A percentile compares a stretch with the other conserved stretches of the same genome.
phyloP scores from a whole-genome alignment of 2,888 invertebrate genomes.

The Didymodactylos carnosus region DNA sequence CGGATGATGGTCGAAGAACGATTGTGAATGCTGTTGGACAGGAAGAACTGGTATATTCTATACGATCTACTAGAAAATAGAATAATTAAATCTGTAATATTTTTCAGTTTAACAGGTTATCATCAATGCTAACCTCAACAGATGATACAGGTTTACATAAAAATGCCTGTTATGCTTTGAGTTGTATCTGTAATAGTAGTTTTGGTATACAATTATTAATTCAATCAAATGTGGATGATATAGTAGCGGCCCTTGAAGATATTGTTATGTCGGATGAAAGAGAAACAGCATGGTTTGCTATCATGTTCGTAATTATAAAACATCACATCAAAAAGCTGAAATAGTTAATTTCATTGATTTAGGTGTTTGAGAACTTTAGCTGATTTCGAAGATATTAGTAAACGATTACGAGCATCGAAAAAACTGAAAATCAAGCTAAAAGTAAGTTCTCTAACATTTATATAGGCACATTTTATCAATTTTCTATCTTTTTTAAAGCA shows the following conservation, averaged over 20 bases:
- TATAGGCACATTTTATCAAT: too few species aligned
- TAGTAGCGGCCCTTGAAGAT: conserved; percentile 22
- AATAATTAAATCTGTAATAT: background rate
- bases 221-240: background rate
- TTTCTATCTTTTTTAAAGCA: too few species aligned
- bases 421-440: background rate
- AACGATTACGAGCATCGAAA: background rate
- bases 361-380: background rate
- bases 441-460: too few species aligned
- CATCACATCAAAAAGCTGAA: conserved; percentile 7
- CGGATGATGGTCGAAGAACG: conserved; percentile 23
- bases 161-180: conserved; percentile 34
- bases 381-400: background rate
- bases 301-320: too few species aligned
- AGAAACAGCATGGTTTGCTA: conserved; percentile 34
- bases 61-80: background rate
- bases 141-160: conserved; percentile 30
- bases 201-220: conserved; percentile 23
- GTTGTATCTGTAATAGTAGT: conserved; percentile 30
- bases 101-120: conserved; percentile 17
- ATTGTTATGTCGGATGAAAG: conserved; percentile 26
- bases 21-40: conserved; percentile 24
- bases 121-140: conserved; percentile 27
- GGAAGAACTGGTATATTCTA: conserved; percentile 25
- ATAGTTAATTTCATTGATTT: too few species aligned